Evolutionary conservation across 2,797 vertebrate species (phyloP).

Genomic region (Lateolabrax maculatus): DNA sequence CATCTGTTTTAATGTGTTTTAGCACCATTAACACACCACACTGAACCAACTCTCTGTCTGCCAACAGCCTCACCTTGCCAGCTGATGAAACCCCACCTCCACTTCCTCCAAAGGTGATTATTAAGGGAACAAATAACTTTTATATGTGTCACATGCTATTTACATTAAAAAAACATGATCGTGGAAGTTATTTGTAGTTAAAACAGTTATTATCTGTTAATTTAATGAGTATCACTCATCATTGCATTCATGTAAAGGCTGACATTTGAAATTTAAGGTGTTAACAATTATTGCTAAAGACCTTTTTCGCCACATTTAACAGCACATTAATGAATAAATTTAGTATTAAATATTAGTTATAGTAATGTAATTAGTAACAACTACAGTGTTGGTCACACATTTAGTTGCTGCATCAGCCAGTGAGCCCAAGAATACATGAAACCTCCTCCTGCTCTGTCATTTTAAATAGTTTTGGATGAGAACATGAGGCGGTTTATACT

Average conservation of each 20-base stretch:
- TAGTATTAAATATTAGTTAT: no score
- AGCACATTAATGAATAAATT: no score
- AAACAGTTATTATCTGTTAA: background rate
- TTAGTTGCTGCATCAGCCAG: background rate
- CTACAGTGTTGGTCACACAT: background rate
- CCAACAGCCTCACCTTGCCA: slow-evolving; percentile 72
- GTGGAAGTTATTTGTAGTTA: background rate
- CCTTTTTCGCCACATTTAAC: background rate
- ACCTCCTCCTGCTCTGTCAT: background rate
- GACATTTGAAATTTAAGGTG: background rate
- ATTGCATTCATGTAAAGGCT: background rate
- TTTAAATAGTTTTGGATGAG: background rate
- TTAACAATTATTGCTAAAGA: background rate
- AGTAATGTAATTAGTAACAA: background rate
- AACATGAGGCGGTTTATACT: background rate
- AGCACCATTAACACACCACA: background rate
- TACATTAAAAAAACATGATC: background rate
- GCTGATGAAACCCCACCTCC: slow-evolving; percentile 86
- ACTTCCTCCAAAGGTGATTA: slow-evolving; percentile 92
- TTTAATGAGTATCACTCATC: background rate
- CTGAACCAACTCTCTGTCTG: slow-evolving; percentile 34
- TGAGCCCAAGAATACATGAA: background rate
- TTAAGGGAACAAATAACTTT: background rate
- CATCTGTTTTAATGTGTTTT: background rate
- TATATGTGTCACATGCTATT: background rate